Evolutionary conservation across 2,888 invertebrate species (phyloP), one percentile per base, ranked within the genome.

Genomic region (Brenthis daphne): DNA sequence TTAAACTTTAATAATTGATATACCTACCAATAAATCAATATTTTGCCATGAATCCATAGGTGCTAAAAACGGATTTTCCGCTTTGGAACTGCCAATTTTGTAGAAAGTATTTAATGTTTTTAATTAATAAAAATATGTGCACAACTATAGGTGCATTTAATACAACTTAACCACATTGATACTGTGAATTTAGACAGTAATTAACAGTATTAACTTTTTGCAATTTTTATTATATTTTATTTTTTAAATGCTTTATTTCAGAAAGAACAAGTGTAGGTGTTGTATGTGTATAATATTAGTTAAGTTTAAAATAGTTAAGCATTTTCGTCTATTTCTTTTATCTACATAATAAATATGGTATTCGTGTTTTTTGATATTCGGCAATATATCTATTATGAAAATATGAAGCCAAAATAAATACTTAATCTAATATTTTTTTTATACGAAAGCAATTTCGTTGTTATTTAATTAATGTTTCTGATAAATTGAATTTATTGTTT

Each of bases 191-290:
- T 68, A 55, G 43, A 3, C 53, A 65, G 37, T 51, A 61, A 65
- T 65, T 61, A 51, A 69, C 61, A 69, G 61, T 69, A 69, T 65
- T 69, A 69, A 67, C 60, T 67, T 66, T 58, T 29, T 16, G 29
- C 43, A 37, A 43, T 50, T 29, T 55, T 51, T 51, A 51, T 66
- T 51, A 53, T 50, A 57, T n/a, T 12, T 29, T 29, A 60, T 50
- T 48, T 29, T 24, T 43, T 2, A 24, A 57, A 12, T 13, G 13
- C 20, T 16, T 16, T 6, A 53, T 16, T n/a, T 53, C 16, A 53
- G 51, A 53, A 16, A 16, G 16, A 16, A 53, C n/a, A 14, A 16
- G 51, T 53, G 1, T 53, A 53, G 29, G 16, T 53, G 6, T 53
- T 53, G 11, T 43, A 43, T 43, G 11, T 53, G 37, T 43, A 43